Conservation (phyloP, 2,888 invertebrate genomes). For the Caenorhabditis afra region DNA sequence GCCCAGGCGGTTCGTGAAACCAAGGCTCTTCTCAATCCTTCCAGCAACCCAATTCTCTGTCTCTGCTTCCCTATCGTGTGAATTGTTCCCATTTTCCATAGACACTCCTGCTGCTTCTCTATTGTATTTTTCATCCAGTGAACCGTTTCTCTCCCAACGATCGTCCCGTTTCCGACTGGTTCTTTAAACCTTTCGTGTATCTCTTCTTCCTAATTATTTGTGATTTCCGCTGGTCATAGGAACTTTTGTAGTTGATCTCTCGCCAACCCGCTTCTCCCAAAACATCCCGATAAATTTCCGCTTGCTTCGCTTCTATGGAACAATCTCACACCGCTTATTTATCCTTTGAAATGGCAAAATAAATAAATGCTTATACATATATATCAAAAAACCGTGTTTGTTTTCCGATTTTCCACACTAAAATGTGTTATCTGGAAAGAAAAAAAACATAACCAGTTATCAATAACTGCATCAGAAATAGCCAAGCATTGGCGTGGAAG, state of each 20-base stretch:
- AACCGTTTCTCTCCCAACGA: slow-evolving; percentile 24
- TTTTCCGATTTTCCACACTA: slow-evolving; percentile 1
- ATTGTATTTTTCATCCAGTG: slow-evolving; percentile 1
- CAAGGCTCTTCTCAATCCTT: slow-evolving; percentile 74
- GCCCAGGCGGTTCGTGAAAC: slow-evolving; percentile 74
- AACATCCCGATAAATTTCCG: not conserved
- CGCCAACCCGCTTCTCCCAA: slow-evolving; percentile 9
- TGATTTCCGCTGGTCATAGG: slow-evolving; percentile 43
- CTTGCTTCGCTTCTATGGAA: slow-evolving; percentile 20
- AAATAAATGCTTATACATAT: slow-evolving; percentile 27
- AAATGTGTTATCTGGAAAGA: not conserved
- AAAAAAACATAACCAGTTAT: slow-evolving; percentile 6
- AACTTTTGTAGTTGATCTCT: slow-evolving; percentile 12
- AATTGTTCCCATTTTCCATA: slow-evolving; percentile 11
- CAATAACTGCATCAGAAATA: slow-evolving; percentile 19
- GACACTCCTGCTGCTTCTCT: not conserved
- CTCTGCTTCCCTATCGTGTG: slow-evolving; percentile 71
- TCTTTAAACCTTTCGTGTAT: slow-evolving; percentile 29
- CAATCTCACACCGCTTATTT: slow-evolving; percentile 10
- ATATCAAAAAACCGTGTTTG: not conserved
- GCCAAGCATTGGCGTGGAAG: not conserved
- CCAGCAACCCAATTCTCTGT: slow-evolving; percentile 75
- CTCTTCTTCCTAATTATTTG: slow-evolving; percentile 1
- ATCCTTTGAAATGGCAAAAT: slow-evolving; percentile 4
- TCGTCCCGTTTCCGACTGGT: slow-evolving; percentile 26